Evolutionary conservation across 2,888 invertebrate species (phyloP), one percentile per base, ranked within the genome.

Genomic region (Dorcus parallelipipedus): DNA sequence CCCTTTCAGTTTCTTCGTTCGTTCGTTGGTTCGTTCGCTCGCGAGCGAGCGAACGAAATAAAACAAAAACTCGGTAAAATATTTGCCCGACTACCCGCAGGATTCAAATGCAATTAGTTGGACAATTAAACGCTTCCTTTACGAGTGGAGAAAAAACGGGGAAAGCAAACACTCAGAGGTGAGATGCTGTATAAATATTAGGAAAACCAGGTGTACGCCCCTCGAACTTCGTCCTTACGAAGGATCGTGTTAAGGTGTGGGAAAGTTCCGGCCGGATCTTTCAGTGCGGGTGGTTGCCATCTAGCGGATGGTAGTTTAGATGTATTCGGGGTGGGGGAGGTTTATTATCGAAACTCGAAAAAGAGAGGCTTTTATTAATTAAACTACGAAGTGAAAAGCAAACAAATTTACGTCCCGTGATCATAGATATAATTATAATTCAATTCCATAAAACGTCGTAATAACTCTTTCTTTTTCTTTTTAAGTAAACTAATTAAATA

Each of bases 121-220:
- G 52, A 48, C 58, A 59, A 59, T 63, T 61, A 54, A 39, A 49
- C 48, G 52, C 48, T 14, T 40, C 45, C 23, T 9, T 26, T 49
- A 40, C 14, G 39, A 20, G 14, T 39, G 8, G 47, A 20, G 14
- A 9, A 45, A 56, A 56, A 56, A n/a, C 33, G 45, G 20, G 42
- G 45, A 56, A 38, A 23, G 43, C 26, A 42, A 42, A 42, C 17
- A 52, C n/a, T 26, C 42, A 54, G 56, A 58, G 56, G 41, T 53
- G 52, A 53, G 56, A 61, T 61, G 64, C 59, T 68, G 56, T 64
- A 65, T 62, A 63, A 68, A 68, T 67, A 67, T 65, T 66, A 55
- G 55, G 53, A 50, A 9, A 52, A 58, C 67, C 66, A 66, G 68
- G 64, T 68, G 65, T 54, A 56, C 60, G 58, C 55, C 60, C 56